phyloP scores from a whole-genome alignment of 1,140 invertebrate genomes.

The Penaeus vannamei region DNA sequence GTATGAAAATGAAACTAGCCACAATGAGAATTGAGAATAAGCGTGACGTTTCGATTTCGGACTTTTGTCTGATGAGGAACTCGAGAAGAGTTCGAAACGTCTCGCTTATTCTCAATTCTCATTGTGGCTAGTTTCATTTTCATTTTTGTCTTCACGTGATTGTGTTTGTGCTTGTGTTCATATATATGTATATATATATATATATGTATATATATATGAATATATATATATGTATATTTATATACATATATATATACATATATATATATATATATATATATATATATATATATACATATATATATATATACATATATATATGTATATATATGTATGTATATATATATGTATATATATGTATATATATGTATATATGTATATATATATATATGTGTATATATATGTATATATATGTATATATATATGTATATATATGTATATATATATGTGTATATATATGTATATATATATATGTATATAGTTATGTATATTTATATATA shows the following conservation, averaged over 20 bases:
- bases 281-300: conserved; percentile 16
- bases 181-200: conserved; percentile 16
- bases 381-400: background rate
- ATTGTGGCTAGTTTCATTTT: no score
- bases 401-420: conserved; percentile 5
- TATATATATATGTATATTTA: background rate
- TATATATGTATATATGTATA: conserved; percentile 16
- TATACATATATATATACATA: conserved; percentile 16
- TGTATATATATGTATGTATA: conserved; percentile 16
- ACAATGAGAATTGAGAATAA: no score
- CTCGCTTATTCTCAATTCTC: no score
- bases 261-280: conserved; percentile 16
- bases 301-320: conserved; percentile 16
- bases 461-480: conserved; percentile 14
- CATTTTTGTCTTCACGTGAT: no score
- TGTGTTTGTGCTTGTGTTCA: no score
- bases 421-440: conserved; percentile 16
- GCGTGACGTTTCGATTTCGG: no score
- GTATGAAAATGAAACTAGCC: no score
- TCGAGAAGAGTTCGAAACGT: no score
- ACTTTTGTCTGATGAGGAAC: no score
- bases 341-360: conserved; percentile 16
- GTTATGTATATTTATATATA: background rate
- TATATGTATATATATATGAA: conserved; percentile 10
- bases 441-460: conserved; percentile 16